These are phyloP conservation scores for Drosophila setosimentum DNA, from an alignment of 2,888 invertebrate genomes.

Conservation along the genomic window DNA sequence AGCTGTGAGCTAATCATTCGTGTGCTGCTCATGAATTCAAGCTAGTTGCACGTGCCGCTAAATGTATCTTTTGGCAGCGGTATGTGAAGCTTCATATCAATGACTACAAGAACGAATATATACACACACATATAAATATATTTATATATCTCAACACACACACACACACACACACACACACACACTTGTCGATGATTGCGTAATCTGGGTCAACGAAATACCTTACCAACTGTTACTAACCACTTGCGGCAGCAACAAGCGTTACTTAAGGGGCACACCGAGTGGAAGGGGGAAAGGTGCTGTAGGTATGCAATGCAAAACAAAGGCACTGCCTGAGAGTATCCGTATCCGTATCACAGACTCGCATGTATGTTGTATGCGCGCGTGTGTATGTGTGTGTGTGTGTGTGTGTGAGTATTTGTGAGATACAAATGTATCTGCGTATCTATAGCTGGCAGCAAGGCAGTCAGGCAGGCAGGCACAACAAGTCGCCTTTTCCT, in stretches of 20 bases:
- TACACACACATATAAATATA: not conserved
- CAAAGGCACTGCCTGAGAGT: slow-evolving; percentile 31
- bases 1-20: slow-evolving; percentile 48
- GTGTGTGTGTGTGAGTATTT: slow-evolving; percentile 37
- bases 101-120: not conserved
- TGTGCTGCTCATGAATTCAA: slow-evolving; percentile 31
- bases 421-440: slow-evolving; percentile 70
- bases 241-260: slow-evolving; percentile 50
- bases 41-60: slow-evolving; percentile 45
- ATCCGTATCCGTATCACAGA: slow-evolving; percentile 21
- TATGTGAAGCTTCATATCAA: slow-evolving; percentile 34
- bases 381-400: slow-evolving; percentile 21
- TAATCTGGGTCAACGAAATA: slow-evolving; percentile 74
- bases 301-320: slow-evolving; percentile 28
- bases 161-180: not conserved
- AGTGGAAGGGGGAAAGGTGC: not conserved
- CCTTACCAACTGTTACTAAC: slow-evolving; percentile 30
- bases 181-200: slow-evolving; percentile 58
- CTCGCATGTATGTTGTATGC: slow-evolving; percentile 11
- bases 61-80: slow-evolving; percentile 30
- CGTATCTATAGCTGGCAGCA: slow-evolving; percentile 36
- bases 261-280: not conserved
- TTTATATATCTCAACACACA: not conserved
- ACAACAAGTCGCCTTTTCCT: slow-evolving; percentile 60
- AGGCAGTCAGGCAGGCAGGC: slow-evolving; percentile 11